Percentiles rank a stretch among this genome's conserved stretches.
These are phyloP conservation scores for Watersipora subatra DNA, from an alignment of 1,140 invertebrate genomes.

Conservation along the genomic window DNA sequence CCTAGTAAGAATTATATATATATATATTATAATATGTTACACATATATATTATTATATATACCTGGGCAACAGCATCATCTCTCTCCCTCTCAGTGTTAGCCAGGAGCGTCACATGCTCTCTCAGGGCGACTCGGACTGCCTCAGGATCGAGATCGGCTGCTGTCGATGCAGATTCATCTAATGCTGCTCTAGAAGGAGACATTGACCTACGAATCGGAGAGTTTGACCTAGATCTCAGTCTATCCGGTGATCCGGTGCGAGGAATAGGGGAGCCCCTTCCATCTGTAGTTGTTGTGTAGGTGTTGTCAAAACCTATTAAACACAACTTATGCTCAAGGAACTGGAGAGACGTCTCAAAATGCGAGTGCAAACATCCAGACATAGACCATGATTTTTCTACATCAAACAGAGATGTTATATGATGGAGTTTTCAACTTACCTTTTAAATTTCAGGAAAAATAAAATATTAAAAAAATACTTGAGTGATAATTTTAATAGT, in stretches of 20 bases:
- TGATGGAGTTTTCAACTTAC: too few relatives aligned
- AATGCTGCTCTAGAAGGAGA: conserved; percentile 17
- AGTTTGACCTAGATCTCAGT: conserved; percentile 13
- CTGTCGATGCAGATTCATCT: conserved; percentile 13
- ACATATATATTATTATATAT: too few relatives aligned
- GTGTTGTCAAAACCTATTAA: conserved; percentile 36
- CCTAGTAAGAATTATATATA: too few relatives aligned
- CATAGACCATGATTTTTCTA: too few relatives aligned
- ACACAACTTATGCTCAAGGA: too few relatives aligned
- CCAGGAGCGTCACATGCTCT: conserved; percentile 75
- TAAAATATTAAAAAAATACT: too few relatives aligned
- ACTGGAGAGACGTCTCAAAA: too few relatives aligned
- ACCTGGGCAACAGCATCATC: conserved; percentile 22
- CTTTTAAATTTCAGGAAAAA: too few relatives aligned
- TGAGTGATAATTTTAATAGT: too few relatives aligned
- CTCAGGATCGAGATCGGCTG: conserved; percentile 67
- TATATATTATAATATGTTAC: too few relatives aligned
- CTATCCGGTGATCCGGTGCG: conserved; percentile 33
- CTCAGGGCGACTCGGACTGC: conserved; percentile 67
- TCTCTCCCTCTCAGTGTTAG: conserved; percentile 70
- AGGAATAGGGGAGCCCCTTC: conserved; percentile 32
- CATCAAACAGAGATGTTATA: too few relatives aligned
- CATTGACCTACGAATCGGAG: conserved; percentile 14
- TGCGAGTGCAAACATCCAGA: too few relatives aligned
- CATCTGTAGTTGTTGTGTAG: conserved; percentile 37